Conservation (phyloP, 1,140 invertebrate genomes). For the Brachystomella parvula region DNA sequence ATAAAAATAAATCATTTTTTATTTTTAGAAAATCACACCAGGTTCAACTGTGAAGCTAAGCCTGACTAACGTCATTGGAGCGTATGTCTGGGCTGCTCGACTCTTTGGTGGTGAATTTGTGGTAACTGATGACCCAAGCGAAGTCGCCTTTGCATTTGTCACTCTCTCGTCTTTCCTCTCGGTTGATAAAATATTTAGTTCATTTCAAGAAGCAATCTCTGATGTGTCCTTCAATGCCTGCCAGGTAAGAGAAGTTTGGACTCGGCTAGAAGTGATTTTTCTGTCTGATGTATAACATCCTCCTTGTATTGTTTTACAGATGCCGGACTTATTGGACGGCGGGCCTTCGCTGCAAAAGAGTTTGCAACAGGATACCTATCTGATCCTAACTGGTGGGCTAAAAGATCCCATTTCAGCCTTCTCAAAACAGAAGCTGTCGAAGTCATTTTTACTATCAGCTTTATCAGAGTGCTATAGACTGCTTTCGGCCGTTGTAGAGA, state of each 20-base stretch:
- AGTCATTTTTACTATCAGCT: slow-evolving; percentile 22
- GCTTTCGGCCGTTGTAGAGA: not conserved
- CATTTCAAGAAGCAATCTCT: slow-evolving; percentile 20
- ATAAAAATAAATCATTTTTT: too few species aligned
- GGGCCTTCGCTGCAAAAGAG: slow-evolving; percentile 12
- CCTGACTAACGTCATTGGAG: slow-evolving; percentile 21
- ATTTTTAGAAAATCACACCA: slow-evolving; percentile 19
- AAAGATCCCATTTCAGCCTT: not conserved
- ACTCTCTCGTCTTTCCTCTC: slow-evolving; percentile 19
- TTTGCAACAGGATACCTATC: slow-evolving; percentile 18
- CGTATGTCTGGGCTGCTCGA: slow-evolving; percentile 22
- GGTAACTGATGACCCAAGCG: not conserved
- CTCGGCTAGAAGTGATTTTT: not conserved
- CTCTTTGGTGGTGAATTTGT: slow-evolving; percentile 21
- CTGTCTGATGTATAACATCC: not conserved
- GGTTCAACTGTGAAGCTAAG: slow-evolving; percentile 17
- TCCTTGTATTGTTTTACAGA: slow-evolving; percentile 15
- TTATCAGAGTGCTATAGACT: slow-evolving; percentile 20
- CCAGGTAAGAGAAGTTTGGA: slow-evolving; percentile 15
- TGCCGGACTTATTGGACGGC: slow-evolving; percentile 22
- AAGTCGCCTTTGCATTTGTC: slow-evolving; percentile 16
- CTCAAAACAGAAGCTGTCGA: not conserved
- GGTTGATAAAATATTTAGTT: slow-evolving; percentile 18
- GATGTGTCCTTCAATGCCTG: slow-evolving; percentile 21
- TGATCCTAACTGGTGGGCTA: slow-evolving; percentile 8